Evolutionary conservation across 2,113 vertebrate genomes (phyloP).

Genomic region (Sinocyclocheilus anshuiensis): DNA sequence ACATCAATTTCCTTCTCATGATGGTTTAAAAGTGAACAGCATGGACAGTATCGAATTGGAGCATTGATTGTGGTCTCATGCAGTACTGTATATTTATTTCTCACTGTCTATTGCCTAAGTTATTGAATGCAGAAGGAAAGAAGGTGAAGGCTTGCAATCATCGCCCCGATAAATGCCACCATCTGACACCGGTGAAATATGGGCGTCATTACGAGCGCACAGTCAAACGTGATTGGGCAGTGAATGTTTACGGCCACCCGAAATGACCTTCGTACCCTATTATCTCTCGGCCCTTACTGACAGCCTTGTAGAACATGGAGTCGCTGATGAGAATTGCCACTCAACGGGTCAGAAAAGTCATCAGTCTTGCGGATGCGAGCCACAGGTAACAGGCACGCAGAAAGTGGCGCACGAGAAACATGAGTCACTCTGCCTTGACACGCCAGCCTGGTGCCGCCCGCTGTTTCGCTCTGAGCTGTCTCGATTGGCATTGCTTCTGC

Average conservation of each 20-base stretch:
- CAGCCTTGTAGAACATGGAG: slow-evolving; percentile 17
- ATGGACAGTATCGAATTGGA: not conserved
- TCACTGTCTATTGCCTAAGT: not conserved
- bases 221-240: slow-evolving; percentile 38
- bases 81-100: not conserved
- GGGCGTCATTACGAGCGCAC: slow-evolving; percentile 29
- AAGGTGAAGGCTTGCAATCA: slow-evolving; percentile 30
- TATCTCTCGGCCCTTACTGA: slow-evolving; percentile 31
- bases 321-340: slow-evolving; percentile 24
- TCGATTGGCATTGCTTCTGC: slow-evolving; percentile 22
- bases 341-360: slow-evolving; percentile 1
- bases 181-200: slow-evolving; percentile 34
- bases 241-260: slow-evolving; percentile 18
- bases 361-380: slow-evolving; percentile 15
- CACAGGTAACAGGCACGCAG: not conserved
- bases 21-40: not conserved
- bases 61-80: slow-evolving; percentile 19
- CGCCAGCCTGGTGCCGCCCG: slow-evolving; percentile 1
- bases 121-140: not conserved
- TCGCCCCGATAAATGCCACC: slow-evolving; percentile 41
- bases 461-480: not conserved
- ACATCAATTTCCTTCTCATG: slow-evolving; percentile 11
- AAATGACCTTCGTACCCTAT: slow-evolving; percentile 16
- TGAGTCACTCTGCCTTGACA: slow-evolving; percentile 1
- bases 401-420: slow-evolving; percentile 1